phyloP scores from a whole-genome alignment of 2,113 vertebrate genomes.

The human (Homo sapiens) region DNA sequence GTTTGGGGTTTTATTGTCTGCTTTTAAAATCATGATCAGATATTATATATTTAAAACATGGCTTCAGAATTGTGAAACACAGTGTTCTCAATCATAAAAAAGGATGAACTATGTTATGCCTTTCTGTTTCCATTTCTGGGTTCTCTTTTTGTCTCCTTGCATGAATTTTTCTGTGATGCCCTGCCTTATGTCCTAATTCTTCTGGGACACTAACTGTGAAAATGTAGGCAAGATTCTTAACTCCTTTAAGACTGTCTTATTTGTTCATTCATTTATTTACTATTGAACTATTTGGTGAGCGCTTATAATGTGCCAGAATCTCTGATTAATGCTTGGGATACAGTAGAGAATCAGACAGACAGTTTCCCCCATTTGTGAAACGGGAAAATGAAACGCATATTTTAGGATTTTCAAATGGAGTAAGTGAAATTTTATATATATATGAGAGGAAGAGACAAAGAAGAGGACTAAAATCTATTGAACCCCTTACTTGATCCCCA shows the following conservation, averaged over 20 bases:
- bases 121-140: conserved; percentile 67
- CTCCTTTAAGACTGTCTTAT: neutral
- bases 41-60: conserved; percentile 71
- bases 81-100: conserved; percentile 71
- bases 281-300: conserved; percentile 11
- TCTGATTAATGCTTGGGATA: conserved; percentile 1
- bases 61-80: conserved; percentile 66
- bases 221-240: conserved; percentile 36
- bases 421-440: neutral
- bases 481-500: neutral
- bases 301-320: neutral
- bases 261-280: neutral
- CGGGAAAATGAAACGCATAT: neutral
- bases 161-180: conserved; percentile 55
- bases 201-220: conserved; percentile 45
- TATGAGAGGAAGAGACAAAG: neutral
- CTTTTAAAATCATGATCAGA: conserved; percentile 60
- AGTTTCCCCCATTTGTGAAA: conserved; percentile 26
- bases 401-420: neutral
- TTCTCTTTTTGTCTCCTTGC: conserved; percentile 65
- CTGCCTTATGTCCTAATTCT: conserved; percentile 58
- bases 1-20: conserved; percentile 61
- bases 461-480: neutral
- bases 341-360: neutral
- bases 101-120: conserved; percentile 58